Base-by-base conservation (phyloP, 2,797 vertebrate species). In the Aldrovandia affinis region DNA sequence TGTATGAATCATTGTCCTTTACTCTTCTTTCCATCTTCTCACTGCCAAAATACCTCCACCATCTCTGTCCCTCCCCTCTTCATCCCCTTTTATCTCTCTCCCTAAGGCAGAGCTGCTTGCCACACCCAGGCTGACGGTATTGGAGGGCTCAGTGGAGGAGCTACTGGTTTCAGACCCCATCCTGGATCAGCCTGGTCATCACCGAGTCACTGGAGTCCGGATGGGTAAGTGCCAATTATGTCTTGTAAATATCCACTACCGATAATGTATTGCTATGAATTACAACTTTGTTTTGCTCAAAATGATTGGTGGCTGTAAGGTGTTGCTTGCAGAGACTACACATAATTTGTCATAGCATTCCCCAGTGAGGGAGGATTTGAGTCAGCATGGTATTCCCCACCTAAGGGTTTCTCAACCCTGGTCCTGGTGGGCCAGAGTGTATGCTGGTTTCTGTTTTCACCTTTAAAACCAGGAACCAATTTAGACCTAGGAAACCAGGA, bases 91-190 rank as follows among this genome's bases (percentile, higher is more conserved):
- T 57, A 28, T 8, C 77, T 50, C 90, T 90, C 25, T 87, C 42
- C 91, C 73, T 42, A 50, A 99, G 98, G 93, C 94, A 0, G 97
- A 99, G 93, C 95, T 99, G 89, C 93, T 96, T 84, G 96, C 91
- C 80, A 97, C 94, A 3, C 97, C 96, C 0, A 92, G 96, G 87
- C 93, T 99, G 90, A 96, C 94, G 0, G 94, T 99, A 86, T 85
- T 89, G 83, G 97, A 99, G 87, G 97, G 95, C 0, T 96, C 98
- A 15, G 98, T 98, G 82, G 97, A 99, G 89, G 96, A 99, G 89
- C 95, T 99, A 85, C 86, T 98, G 33, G 89, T 98, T 39, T 54
- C 91, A 39, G 92, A 96, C 28, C 92, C 96, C 15, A 94, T 97
- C 78, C 89, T 95, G 4, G 91, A 90, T 25, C 87, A 83, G 47